phyloP scores from a whole-genome alignment of 2,888 invertebrate genomes.

The Epicampocera succincta region DNA sequence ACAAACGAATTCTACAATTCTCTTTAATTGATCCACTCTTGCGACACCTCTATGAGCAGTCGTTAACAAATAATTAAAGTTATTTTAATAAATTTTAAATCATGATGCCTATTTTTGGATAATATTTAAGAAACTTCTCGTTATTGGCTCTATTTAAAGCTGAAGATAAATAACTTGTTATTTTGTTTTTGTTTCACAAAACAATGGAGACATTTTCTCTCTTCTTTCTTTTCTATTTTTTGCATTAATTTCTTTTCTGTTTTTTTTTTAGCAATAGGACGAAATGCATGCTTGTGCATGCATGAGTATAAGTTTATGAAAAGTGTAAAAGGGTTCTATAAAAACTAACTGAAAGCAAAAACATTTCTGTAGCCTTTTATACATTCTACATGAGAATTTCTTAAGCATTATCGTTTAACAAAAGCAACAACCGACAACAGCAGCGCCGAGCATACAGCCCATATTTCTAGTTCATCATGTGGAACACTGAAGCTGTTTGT shows the following conservation, averaged over 20 bases:
- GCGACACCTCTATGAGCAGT: no score
- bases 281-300: background rate
- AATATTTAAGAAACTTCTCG: no score
- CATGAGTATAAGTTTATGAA: background rate
- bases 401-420: slow-evolving; percentile 23
- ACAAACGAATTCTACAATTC: no score
- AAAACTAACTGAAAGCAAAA: slow-evolving; percentile 8
- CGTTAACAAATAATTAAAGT: no score
- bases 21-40: no score
- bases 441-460: background rate
- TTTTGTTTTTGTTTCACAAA: no score
- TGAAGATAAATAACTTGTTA: no score
- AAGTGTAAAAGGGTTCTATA: slow-evolving; percentile 4
- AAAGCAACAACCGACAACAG: slow-evolving; percentile 3
- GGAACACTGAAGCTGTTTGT: background rate
- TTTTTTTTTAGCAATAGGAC: background rate
- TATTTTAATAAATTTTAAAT: no score
- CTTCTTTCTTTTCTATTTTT: background rate
- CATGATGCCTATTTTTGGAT: no score
- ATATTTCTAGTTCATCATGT: slow-evolving; percentile 4
- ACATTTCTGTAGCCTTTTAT: background rate
- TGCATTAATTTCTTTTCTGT: no score
- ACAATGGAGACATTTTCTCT: background rate
- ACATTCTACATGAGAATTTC: background rate
- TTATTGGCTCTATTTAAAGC: no score